Evolutionary conservation across 2,888 invertebrate species (phyloP).

Genomic region (Hemicrepidius hirtus): DNA sequence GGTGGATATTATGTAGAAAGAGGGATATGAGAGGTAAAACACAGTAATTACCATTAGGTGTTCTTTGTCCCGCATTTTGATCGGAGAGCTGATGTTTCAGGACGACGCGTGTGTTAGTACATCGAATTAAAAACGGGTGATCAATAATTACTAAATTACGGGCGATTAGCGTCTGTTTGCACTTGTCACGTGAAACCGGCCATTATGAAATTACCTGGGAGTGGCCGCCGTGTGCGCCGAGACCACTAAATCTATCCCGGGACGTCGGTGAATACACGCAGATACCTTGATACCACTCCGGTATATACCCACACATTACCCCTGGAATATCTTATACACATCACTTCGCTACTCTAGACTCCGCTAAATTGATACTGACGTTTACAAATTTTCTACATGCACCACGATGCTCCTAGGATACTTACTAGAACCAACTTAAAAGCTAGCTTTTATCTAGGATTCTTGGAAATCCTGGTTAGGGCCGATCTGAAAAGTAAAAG

Average conservation of each 20-base stretch:
- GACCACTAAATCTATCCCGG: constrained; percentile 52
- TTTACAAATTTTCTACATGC: constrained; percentile 9
- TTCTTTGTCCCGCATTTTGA: constrained; percentile 19
- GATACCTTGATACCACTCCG: constrained; percentile 32
- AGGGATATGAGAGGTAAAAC: neutral
- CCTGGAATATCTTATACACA: constrained; percentile 19
- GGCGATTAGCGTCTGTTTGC: constrained; percentile 70
- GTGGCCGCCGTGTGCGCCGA: constrained; percentile 59
- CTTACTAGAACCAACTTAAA: too few relatives aligned
- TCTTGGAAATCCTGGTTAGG: neutral
- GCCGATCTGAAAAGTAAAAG: too few relatives aligned
- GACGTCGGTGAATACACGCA: constrained; percentile 44
- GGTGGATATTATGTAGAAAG: neutral
- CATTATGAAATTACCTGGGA: constrained; percentile 71
- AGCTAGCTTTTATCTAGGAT: neutral
- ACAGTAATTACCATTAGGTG: constrained; percentile 17
- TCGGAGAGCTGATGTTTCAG: constrained; percentile 11
- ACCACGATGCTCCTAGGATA: too few relatives aligned
- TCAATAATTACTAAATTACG: constrained; percentile 70
- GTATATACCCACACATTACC: constrained; percentile 17
- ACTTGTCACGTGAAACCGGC: constrained; percentile 70
- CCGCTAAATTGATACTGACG: constrained; percentile 5
- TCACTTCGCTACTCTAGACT: constrained; percentile 4
- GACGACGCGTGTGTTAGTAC: constrained; percentile 57
- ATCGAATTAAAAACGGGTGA: constrained; percentile 65